Evolutionary conservation across 2,797 vertebrate genomes (phyloP), one percentile per base, ranked within the genome.

Genomic region (Salarias fasciatus): DNA sequence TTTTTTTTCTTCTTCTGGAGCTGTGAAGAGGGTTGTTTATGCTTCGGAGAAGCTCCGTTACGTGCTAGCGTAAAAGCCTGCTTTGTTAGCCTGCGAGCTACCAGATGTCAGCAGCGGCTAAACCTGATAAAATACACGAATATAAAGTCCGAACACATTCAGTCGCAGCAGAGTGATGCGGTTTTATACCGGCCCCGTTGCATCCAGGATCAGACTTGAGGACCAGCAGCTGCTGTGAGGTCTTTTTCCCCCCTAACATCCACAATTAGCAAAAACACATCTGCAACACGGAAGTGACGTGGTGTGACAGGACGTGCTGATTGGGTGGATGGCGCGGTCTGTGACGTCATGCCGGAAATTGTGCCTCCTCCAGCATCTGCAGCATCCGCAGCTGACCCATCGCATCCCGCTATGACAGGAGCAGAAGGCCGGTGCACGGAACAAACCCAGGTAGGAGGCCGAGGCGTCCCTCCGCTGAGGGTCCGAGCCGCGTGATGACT

Each of bases 1-100:
- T 5, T 24, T 24, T 18, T 35, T 35, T 9, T 5, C 5, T 18
- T 35, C 35, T 9, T 5, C 5, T 10, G 2, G 3, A 0, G 4
- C 29, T 35, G 3, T 28, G 14, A 15, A 61, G 31, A 11, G 11
- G 1, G 3, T 18, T 24, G 66, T 37, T 18, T 8, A 11, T 14
- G 11, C n/a, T 55, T 35, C 13, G 0, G 53, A 8, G 11, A 30
- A 10, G 31, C 13, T 38, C n/a, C 5, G 29, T 8, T 12, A 12
- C 33, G 49, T 5, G 36, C 4, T 11, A 46, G 62, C 58, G 45
- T 56, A 61, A 77, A 63, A 62, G 29, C 48, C 68, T 68, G 82
- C 80, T 81, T 83, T 88, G 85, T 86, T 85, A 76, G 73, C 72
- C 48, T 60, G 69, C 52, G 71, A 75, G 76, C 69, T 78, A 75